phyloP scores from a whole-genome alignment of 2,113 vertebrate genomes.

The Pedionomus torquatus region DNA sequence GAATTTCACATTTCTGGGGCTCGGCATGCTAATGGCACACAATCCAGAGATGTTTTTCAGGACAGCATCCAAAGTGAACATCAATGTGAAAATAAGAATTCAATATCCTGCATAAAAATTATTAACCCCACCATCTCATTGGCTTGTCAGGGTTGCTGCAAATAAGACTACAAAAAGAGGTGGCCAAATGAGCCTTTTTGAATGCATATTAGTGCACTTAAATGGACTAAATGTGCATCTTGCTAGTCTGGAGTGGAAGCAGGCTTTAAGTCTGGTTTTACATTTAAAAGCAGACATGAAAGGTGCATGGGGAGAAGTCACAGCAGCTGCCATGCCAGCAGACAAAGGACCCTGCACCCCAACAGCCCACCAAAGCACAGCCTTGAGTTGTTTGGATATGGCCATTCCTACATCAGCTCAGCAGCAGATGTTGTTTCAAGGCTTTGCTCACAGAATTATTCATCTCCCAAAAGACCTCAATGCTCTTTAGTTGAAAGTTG shows the following conservation, averaged over 20 bases:
- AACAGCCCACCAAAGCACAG: background rate
- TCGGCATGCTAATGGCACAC: fast-evolving
- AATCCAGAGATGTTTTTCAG: background rate
- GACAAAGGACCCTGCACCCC: background rate
- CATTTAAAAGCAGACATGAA: conserved; percentile 30
- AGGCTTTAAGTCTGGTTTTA: conserved; percentile 26
- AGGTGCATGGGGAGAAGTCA: background rate
- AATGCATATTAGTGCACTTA: background rate
- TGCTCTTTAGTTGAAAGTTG: background rate
- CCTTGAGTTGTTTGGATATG: background rate
- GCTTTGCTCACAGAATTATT: background rate
- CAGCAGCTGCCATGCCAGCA: background rate
- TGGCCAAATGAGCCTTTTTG: background rate
- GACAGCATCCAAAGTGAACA: background rate
- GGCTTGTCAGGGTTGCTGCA: background rate
- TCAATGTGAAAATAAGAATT: background rate
- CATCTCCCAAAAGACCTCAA: background rate
- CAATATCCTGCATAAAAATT: background rate
- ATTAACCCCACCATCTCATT: background rate
- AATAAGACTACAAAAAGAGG: background rate
- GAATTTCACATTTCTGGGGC: background rate
- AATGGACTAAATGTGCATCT: background rate
- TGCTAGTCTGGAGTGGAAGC: background rate
- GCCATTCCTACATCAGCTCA: background rate
- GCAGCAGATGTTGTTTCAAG: background rate